Conservation (phyloP, 1,140 invertebrate genomes). For the Chlorops oryzae region DNA sequence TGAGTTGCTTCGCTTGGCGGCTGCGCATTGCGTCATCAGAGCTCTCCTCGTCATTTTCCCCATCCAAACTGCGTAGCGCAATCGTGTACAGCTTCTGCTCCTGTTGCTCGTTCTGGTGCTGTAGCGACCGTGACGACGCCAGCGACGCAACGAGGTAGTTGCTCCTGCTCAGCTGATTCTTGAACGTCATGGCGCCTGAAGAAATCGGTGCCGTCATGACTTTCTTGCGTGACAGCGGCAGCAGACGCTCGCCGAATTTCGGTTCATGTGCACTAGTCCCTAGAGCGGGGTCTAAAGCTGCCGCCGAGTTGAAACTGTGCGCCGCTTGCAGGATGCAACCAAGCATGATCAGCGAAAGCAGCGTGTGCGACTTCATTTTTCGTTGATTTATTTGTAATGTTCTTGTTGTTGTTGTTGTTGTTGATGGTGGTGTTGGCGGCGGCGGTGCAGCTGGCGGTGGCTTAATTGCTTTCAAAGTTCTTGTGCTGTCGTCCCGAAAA, state of each 20-base stretch:
- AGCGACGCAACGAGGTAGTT: neutral
- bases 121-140: neutral
- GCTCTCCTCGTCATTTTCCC: neutral
- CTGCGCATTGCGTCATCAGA: neutral
- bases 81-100: conserved; percentile 5
- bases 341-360: neutral
- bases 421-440: too few species aligned
- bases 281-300: neutral
- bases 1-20: conserved; percentile 29
- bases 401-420: too few species aligned
- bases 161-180: neutral
- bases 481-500: neutral
- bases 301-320: neutral
- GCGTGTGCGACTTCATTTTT: too few species aligned
- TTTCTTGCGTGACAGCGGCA: conserved; percentile 19
- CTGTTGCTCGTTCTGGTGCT: conserved; percentile 4
- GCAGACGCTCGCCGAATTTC: conserved; percentile 23
- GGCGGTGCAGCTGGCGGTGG: neutral
- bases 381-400: too few species aligned
- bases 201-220: too few species aligned
- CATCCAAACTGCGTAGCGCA: conserved; percentile 1
- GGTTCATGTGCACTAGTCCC: conserved; percentile 12
- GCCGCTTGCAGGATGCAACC: neutral
- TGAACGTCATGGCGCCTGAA: too few species aligned
- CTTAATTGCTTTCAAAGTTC: neutral